Base-by-base conservation (phyloP, 2,113 vertebrate genomes). In the Oryzias celebensis region DNA sequence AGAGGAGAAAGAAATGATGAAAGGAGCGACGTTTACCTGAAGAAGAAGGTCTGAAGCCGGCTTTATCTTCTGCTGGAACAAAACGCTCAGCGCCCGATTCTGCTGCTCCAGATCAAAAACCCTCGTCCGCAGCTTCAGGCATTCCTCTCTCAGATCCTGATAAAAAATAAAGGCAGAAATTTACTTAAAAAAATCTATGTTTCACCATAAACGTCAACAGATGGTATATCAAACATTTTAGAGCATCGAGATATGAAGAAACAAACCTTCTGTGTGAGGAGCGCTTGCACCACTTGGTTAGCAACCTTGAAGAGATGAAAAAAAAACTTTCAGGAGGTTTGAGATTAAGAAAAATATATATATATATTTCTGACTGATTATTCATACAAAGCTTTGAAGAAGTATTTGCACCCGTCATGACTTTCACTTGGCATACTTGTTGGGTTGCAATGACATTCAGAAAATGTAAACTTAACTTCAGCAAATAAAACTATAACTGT, bases 201-300 rank as follows among this genome's bases (percentile, higher is more conserved):
- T 10, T 20, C 8, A 20, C n/a, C 18, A 20, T 10, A 18, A 18
- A 18, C 7, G 7, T 48, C n/a, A 48, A 18, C n/a, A 17, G 14
- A 52, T 14, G 4, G 26, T 14, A 7, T 0, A 16, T 42, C 5
- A 14, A 20, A 3, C 36, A 14, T 49, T 15, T 15, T 20, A 36
- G 2, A 58, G 45, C 4, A 58, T 14, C 52, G 18, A 26, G 43
- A 54, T 52, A 78, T 14, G 14, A 57, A 17, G 36, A 62, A 14
- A 84, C 91, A 78, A 87, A 98, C 96, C 95, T 98, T 97, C 82
- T 98, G 96, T 82, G 96, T 97, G 64, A 98, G 95, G 14, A 98
- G 92, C 24, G 96, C 96, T 81, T 95, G 94, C 62, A 98, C 96
- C 13, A 98, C 95, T 69, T 98, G 95, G 88, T 96, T 97, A 78